Evolutionary conservation across 2,797 vertebrate genomes (phyloP), one percentile per base, ranked within the genome.

Genomic region (Hemitrygon akajei): DNA sequence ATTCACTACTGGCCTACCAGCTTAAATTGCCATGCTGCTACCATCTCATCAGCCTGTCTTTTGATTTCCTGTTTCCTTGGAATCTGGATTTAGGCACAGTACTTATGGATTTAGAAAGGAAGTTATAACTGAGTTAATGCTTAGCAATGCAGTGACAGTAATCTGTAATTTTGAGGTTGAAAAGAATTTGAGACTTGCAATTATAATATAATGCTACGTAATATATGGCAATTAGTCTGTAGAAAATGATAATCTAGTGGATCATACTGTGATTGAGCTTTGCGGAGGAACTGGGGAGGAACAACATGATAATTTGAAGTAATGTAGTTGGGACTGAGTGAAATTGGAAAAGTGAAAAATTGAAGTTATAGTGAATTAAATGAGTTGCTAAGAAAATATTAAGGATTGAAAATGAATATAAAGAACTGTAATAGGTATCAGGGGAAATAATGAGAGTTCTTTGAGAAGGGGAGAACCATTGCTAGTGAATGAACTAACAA

Each of bases 381-480:
- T 89, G 66, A 89, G 18, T 69, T 69, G 63, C 9, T 69, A 37
- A 37, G 60, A 89, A 87, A 89, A 69, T 66, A 10, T 89, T 66
- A 89, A 69, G n/a, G 60, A 63, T 89, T 89, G 86, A 89, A 69
- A 69, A 89, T 69, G 63, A 89, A 69, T 11, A 37, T 34, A 66
- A 37, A n/a, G 37, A 69, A 87, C 30, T 63, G 30, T 63, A 63
- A 66, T 66, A n/a, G 7, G 60, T 69, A 37, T 89, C 56, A 60
- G 82, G 56, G 82, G 82, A 86, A 86, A n/a, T 86, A 25, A 86
- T 80, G 79, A 20, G 56, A 86, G 56, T 86, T 86, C 56, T n/a
- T n/a, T 37, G 63, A 20, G 63, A n/a, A 63, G 20, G 63, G 14
- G 16, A 89, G 86, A 25, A 12, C 7, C 20, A 89, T 22, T 89